Conservation (phyloP, 2,797 vertebrate genomes). For the Zonotrichia albicollis region DNA sequence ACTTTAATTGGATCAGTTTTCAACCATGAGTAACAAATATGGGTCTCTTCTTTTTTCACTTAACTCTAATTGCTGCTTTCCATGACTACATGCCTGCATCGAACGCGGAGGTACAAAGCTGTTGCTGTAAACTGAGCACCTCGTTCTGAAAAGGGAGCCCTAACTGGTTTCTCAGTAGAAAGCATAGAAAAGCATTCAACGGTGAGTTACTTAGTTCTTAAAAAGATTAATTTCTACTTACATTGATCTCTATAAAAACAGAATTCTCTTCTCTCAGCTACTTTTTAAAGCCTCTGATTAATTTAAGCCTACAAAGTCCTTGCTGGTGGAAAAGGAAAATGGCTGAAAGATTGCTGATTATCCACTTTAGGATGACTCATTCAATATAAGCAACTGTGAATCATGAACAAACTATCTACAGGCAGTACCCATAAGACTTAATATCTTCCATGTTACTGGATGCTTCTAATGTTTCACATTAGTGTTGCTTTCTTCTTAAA, state of each 20-base stretch:
- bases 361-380: conserved; percentile 34
- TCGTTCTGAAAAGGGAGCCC: conserved; percentile 6
- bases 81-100: background rate
- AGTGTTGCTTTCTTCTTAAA: background rate
- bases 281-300: conserved; percentile 12
- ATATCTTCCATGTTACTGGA: background rate
- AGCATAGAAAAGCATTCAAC: background rate
- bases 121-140: conserved; percentile 47
- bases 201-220: background rate
- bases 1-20: conserved; percentile 65
- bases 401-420: conserved; percentile 2
- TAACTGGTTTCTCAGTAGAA: background rate
- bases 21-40: conserved; percentile 57
- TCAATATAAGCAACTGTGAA: conserved; percentile 15
- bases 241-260: background rate
- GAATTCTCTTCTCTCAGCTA: conserved; percentile 7
- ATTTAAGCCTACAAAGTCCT: conserved; percentile 16
- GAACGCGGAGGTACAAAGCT: conserved; percentile 17
- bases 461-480: background rate
- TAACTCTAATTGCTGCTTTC: conserved; percentile 47
- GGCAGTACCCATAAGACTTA: background rate
- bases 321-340: conserved; percentile 6
- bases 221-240: conserved; percentile 45
- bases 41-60: conserved; percentile 42
- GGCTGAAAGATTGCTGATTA: conserved; percentile 15